Conservation (phyloP, 2,797 vertebrate species). For the Ataeniobius toweri region DNA sequence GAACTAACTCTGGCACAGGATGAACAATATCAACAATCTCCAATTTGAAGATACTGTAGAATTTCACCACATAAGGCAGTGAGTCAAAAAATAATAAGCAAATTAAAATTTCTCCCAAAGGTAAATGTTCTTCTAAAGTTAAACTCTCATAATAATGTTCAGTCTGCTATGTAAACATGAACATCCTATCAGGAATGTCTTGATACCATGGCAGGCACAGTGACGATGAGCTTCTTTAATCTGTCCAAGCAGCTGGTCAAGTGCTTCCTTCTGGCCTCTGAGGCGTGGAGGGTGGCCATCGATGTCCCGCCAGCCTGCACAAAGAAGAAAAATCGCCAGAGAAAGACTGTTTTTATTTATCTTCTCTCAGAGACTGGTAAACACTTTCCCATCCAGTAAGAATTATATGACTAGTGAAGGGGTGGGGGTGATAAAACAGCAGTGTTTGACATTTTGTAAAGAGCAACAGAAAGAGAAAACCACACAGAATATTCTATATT, state of each 20-base stretch:
- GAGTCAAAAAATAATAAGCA: constrained; percentile 2
- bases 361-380: background rate
- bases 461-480: background rate
- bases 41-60: background rate
- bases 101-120: constrained; percentile 21
- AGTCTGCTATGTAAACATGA: constrained; percentile 15
- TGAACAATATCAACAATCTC: background rate
- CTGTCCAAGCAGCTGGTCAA: constrained; percentile 86
- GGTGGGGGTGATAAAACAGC: background rate
- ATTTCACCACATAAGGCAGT: background rate
- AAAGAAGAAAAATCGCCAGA: background rate
- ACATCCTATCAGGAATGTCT: constrained; percentile 21
- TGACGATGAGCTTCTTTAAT: constrained; percentile 89
- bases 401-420: background rate
- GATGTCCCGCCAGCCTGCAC: constrained; percentile 87
- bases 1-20: background rate
- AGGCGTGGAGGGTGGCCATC: constrained; percentile 82
- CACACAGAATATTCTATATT: background rate
- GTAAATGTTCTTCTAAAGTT: background rate
- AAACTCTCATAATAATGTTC: constrained; percentile 29
- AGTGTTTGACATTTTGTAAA: background rate
- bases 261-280: constrained; percentile 84
- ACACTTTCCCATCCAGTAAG: background rate
- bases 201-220: constrained; percentile 88
- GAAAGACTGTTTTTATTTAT: background rate